phyloP scores from a whole-genome alignment of 2,888 invertebrate genomes.

The Trissolcus japonicus region DNA sequence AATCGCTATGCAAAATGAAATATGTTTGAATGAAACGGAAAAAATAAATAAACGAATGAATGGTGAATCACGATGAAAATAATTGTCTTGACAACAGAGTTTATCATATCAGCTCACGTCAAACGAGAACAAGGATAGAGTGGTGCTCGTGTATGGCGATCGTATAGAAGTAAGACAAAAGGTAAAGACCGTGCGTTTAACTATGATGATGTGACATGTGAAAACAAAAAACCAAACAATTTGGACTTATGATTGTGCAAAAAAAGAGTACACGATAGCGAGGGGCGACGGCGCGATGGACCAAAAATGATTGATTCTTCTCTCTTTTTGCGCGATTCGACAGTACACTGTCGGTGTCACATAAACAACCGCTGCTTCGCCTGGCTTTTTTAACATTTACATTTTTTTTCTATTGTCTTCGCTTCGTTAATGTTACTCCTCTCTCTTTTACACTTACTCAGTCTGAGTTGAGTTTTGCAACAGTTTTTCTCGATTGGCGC shows the following conservation, averaged over 20 bases:
- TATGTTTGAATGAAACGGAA: conserved; percentile 14
- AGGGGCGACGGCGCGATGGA: conserved; percentile 45
- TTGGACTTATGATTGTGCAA: conserved; percentile 51
- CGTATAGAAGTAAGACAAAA: conserved; percentile 78
- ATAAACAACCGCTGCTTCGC: conserved; percentile 54
- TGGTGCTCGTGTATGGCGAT: conserved; percentile 78
- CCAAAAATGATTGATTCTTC: conserved; percentile 36
- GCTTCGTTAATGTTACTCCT: conserved; percentile 41
- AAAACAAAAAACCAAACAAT: conserved; percentile 18
- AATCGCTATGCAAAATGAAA: conserved; percentile 25
- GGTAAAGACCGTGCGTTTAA: conserved; percentile 72
- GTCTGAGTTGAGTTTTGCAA: conserved; percentile 32
- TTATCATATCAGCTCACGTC: conserved; percentile 76
- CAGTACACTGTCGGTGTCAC: conserved; percentile 49
- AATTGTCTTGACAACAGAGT: conserved; percentile 67
- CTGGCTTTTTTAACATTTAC: conserved; percentile 55
- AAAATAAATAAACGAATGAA: conserved; percentile 13
- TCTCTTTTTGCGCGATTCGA: conserved; percentile 57
- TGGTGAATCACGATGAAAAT: conserved; percentile 19
- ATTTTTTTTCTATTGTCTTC: conserved; percentile 48
- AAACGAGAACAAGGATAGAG: conserved; percentile 77
- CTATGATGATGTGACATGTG: conserved; percentile 48
- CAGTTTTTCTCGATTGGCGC: conserved; percentile 27
- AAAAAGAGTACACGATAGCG: conserved; percentile 49
- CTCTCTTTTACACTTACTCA: conserved; percentile 33